Evolutionary conservation across 2,797 vertebrate genomes (phyloP).

Genomic region (Salmo trutta): DNA sequence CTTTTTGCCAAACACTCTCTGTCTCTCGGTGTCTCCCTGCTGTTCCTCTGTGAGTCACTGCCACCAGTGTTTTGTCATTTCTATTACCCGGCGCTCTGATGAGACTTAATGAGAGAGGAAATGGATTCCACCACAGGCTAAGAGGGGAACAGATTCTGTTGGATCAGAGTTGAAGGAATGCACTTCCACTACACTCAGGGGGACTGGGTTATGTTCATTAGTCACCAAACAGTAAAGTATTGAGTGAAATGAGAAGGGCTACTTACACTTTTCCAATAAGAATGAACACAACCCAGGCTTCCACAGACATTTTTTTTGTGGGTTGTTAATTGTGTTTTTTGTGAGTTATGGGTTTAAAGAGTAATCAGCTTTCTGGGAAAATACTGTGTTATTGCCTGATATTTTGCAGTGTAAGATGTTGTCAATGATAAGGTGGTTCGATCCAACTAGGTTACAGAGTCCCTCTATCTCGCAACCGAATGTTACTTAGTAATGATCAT

Average conservation of each 20-base stretch:
- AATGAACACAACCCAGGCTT: too few relatives aligned
- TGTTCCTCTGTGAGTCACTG: conserved; percentile 34
- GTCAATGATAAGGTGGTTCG: background rate
- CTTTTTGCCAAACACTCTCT: background rate
- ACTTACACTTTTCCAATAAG: background rate
- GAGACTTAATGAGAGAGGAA: conserved; percentile 40
- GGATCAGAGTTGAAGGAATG: conserved; percentile 23
- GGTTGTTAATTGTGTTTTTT: background rate
- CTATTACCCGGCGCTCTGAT: conserved; percentile 30
- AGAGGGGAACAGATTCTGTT: conserved; percentile 22
- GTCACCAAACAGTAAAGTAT: background rate
- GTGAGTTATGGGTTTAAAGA: background rate
- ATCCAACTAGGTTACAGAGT: background rate
- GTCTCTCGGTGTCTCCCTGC: background rate
- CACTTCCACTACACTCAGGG: conserved; percentile 4
- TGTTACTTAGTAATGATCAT: background rate
- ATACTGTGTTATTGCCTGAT: background rate
- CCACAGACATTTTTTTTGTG: background rate
- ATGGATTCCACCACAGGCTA: conserved; percentile 45
- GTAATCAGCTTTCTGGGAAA: background rate
- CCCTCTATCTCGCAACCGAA: background rate
- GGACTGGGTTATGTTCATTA: background rate
- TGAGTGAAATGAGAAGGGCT: background rate
- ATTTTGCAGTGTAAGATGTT: background rate
- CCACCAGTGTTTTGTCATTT: conserved; percentile 26